phyloP scores from a whole-genome alignment of 1,140 invertebrate species.

The Microvelia longipes region DNA sequence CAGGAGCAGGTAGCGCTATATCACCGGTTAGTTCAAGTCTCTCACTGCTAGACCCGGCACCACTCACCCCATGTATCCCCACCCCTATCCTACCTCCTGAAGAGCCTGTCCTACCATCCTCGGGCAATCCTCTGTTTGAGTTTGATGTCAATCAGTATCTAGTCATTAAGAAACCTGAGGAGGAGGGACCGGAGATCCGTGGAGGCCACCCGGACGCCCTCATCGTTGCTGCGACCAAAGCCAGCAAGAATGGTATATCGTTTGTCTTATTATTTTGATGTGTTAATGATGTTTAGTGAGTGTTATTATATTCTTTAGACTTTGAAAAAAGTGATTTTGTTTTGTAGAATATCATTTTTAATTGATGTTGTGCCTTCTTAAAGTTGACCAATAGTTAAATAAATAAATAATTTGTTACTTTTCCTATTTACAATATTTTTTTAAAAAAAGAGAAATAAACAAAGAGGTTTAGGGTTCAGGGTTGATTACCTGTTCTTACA shows the following conservation, averaged over 20 bases:
- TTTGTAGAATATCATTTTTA: no score
- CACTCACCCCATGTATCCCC: constrained; percentile 15
- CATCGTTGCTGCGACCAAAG: constrained; percentile 82
- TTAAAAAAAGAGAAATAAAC: no score
- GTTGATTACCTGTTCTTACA: no score
- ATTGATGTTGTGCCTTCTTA: no score
- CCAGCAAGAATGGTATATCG: constrained; percentile 60
- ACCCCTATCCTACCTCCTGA: constrained; percentile 20
- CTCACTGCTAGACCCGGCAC: constrained; percentile 20
- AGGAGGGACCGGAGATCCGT: constrained; percentile 74
- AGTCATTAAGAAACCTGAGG: constrained; percentile 55
- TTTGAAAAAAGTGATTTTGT: no score
- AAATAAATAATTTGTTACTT: no score
- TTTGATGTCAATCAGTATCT: constrained; percentile 64
- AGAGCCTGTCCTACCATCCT: not conserved
- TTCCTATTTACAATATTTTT: no score
- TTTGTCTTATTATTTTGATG: constrained; percentile 6
- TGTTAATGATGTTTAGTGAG: not conserved
- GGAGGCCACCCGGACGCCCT: constrained; percentile 82
- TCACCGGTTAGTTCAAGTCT: constrained; percentile 25
- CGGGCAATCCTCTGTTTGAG: constrained; percentile 46
- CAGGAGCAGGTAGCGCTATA: not conserved
- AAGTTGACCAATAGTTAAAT: no score
- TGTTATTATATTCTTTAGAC: constrained; percentile 4
- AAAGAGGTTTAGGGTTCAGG: no score